phyloP scores from a whole-genome alignment of 2,888 invertebrate species.

The Xestia c-nigrum region DNA sequence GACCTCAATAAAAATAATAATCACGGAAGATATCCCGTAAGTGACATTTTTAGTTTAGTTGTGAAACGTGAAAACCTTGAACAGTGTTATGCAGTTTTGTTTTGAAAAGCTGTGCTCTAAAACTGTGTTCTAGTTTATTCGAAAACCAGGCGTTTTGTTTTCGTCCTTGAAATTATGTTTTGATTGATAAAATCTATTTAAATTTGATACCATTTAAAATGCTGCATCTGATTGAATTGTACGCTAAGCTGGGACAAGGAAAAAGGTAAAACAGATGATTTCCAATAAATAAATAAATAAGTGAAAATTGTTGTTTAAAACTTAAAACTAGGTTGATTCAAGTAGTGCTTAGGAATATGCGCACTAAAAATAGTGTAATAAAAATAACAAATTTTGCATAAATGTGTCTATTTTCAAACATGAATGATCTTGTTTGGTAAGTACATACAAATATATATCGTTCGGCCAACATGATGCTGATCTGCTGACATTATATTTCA shows the following conservation, averaged over 20 bases:
- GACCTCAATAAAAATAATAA: too few relatives aligned
- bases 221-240: not conserved
- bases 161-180: not conserved
- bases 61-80: too few relatives aligned
- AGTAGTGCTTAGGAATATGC: not conserved
- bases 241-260: not conserved
- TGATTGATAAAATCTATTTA: not conserved
- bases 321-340: not conserved
- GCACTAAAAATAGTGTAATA: not conserved
- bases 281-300: not conserved
- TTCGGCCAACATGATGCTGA: not conserved
- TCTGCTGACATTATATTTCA: not conserved
- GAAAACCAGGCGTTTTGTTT: not conserved
- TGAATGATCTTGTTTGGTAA: not conserved
- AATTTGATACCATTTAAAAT: not conserved
- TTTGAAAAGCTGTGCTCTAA: too few relatives aligned
- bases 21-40: too few relatives aligned
- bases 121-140: not conserved
- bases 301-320: not conserved
- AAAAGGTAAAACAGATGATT: not conserved
- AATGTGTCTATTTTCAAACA: not conserved
- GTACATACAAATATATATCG: not conserved
- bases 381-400: not conserved
- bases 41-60: too few relatives aligned
- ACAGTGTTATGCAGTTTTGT: constrained; percentile 68